Base-by-base conservation (phyloP, 2,797 vertebrate genomes). In the Steatocranus sp. region DNA sequence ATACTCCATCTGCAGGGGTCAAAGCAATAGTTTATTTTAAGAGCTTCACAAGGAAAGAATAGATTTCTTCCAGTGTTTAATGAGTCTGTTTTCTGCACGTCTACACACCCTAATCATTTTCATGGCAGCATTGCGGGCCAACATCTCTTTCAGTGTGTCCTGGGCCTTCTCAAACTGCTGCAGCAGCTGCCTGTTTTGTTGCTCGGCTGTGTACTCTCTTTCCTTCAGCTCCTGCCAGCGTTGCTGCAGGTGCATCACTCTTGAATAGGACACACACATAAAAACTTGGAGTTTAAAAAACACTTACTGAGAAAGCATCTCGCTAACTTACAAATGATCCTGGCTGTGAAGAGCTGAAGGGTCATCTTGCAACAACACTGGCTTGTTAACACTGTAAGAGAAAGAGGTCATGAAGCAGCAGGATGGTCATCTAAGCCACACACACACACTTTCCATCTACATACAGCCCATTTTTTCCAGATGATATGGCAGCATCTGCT, bases 131-230 rank as follows among this genome's bases (percentile, higher is more conserved):
- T 83, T 96, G 54, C 84, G 77, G 41, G 89, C 87, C 80, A 96
- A 14, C 93, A 97, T 92, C 15, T 94, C 88, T 48, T 75, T 91
- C 83, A 97, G 88, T 0, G 92, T 88, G 53, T 92, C 88, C 87
- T 96, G 93, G 8, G 96, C 95, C 74, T 89, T 90, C 10, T 96
- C 94, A 92, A 97, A 96, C 87, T 97, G 93, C 88, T 91, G 92
- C 88, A 96, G 84, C 49, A 97, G 93, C 89, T 94, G 90, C 34
- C 50, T 84, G 90, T 97, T 97, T 78, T 92, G 87, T 20, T 88
- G 79, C 53, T 89, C 87, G 6, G 96, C 95, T 61, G 23, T 73
- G 1, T 58, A 7, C 83, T 97, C 95, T 85, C 95, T 89, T 61
- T 95, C 91, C 38, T 84, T 92, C 81, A 97, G 83, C 77, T 96